Percentiles rank a stretch among this genome's conserved stretches.
These are phyloP conservation scores for Uromys caudimaculatus DNA, from an alignment of 2,797 vertebrate species.

Conservation along the genomic window DNA sequence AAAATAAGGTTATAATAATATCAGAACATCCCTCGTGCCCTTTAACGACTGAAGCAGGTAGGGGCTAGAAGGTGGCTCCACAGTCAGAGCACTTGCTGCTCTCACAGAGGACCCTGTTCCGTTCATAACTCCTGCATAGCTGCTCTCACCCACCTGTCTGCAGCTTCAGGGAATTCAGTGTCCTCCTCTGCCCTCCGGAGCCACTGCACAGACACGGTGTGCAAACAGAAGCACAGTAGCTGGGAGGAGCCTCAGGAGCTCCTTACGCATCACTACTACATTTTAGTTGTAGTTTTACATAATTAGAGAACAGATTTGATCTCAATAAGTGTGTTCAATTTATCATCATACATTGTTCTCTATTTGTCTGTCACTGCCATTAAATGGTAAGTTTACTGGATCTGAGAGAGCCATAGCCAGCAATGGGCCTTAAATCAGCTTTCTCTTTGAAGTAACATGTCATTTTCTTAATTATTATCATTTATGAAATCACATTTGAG, in stretches of 20 bases:
- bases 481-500: constrained; percentile 24
- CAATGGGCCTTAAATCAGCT: not conserved
- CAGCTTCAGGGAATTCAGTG: not conserved
- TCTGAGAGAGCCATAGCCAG: not conserved
- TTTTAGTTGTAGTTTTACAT: not conserved
- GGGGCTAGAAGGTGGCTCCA: not conserved
- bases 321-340: not conserved
- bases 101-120: not conserved
- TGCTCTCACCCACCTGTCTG: not conserved
- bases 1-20: not conserved
- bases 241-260: not conserved
- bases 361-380: not conserved
- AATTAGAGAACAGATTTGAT: not conserved
- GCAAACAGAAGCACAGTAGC: not conserved
- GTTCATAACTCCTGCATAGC: not conserved
- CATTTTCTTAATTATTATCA: not conserved
- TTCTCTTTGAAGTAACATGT: constrained; percentile 54
- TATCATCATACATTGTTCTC: constrained; percentile 13
- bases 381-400: constrained; percentile 43
- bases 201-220: not conserved
- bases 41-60: not conserved
- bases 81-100: not conserved
- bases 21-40: not conserved
- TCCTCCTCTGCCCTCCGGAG: not conserved
- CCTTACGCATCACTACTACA: not conserved